Evolutionary conservation across 1,140 invertebrate species (phyloP), one percentile per base, ranked within the genome.

Genomic region (Achroia grisella): DNA sequence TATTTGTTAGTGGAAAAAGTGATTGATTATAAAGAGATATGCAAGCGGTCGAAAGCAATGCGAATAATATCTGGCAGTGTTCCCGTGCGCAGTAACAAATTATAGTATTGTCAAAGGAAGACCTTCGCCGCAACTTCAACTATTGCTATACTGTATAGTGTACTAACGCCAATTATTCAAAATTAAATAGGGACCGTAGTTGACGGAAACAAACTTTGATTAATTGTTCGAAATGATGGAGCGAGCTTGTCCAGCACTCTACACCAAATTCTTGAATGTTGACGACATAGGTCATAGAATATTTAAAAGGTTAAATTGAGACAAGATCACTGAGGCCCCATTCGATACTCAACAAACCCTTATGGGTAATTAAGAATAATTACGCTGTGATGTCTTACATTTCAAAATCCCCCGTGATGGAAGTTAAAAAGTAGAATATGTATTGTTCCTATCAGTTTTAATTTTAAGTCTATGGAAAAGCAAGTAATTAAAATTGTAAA

Each of bases 1-100:
- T 3, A 2, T 23, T 3, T 23, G 6, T 23, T 23, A 23, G 17
- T 6, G 17, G 2, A 6, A 15, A 34, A 49, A 40, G 47, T 49
- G 47, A 44, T 43, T 39, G 2, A 23, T 2, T 23, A 2, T 2
- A 2, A 23, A 23, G 6, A 23, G 6, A 23, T 23, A 23, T 36
- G 41, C n/a, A n/a, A n/a, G n/a, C 36, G 35, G 43, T 39, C 30
- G 28, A 39, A 33, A 40, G 13, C 44, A 44, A 28, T 50, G 33
- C 17, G 40, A 42, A 47, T 40, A 43, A 31, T 44, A 40, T 37
- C 43, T 55, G 52, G 52, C 52, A 55, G 31, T 23, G 11, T 46
- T 43, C 44, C 45, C 39, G 37, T 23, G 30, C n/a, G 9, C 12
- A 29, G 33, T 23, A 37, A 47, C 15, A 28, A 45, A 52, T 48